Evolutionary conservation across 2,113 vertebrate species (phyloP), one percentile per base, ranked within the genome.

Genomic region (Rafetus swinhoei): DNA sequence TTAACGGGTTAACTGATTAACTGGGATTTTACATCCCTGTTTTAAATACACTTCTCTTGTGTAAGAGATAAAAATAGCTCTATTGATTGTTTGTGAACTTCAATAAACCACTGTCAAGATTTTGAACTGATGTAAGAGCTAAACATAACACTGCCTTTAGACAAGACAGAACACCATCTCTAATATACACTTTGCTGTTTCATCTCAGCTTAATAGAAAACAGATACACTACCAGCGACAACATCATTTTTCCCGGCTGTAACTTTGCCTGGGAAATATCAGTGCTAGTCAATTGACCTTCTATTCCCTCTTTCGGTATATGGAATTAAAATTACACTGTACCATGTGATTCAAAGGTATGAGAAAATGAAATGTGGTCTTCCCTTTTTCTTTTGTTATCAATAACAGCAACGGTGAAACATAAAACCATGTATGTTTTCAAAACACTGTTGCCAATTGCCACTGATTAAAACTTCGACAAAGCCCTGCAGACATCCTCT

Each of bases 141-240:
- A 88, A 97, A 95, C 53, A 86, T 90, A 95, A 90, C 87, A n/a
- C 35, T 89, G 74, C 21, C 83, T 92, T 96, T 60, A 94, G 92
- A 95, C 81, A 94, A 87, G 79, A 84, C 5, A 60, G 50, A 93
- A 90, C 1, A 50, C 24, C 90, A 90, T 80, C 54, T 87, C 82
- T 97, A 80, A 90, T 93, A 90, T 54, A 89, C 86, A 94, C 65
- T 94, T 89, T n/a, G 79, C 92, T 93, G 69, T 93, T 96, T 95
- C 84, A 88, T 95, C 87, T 96, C 82, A 57, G 80, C 82, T 95
- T 95, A 93, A 96, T 59, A 96, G 88, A 95, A 96, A 97, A 96
- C 91, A 97, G 87, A 93, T 62, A 92, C 56, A 87, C 79, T 60
- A 85, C 59, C 5, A 88, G 81, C 90, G 92, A 74, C 55, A 93